A percentile compares a stretch with the other conserved stretches of the same genome.
Evolutionary conservation across 2,797 vertebrate species (phyloP).

Genomic region (Pangasius macronema): DNA sequence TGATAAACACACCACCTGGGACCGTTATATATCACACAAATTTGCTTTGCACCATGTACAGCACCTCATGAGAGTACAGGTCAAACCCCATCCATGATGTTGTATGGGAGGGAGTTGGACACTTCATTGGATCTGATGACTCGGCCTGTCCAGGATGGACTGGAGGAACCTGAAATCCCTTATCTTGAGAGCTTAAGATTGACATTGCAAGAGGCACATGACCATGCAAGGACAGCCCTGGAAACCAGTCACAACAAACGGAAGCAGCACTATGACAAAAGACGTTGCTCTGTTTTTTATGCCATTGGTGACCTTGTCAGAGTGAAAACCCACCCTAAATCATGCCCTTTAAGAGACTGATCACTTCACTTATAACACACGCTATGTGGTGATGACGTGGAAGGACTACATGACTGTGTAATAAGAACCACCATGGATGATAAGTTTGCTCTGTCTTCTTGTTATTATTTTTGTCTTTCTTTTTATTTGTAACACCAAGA

Average conservation of each 20-base stretch:
- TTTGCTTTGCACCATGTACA: conserved; percentile 19
- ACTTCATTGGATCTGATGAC: not conserved
- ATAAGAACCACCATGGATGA: too few species aligned
- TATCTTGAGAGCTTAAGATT: not conserved
- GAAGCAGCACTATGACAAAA: not conserved
- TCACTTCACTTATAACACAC: too few species aligned
- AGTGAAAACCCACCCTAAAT: not conserved
- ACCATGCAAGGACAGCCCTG: not conserved
- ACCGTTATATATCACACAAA: conserved; percentile 30
- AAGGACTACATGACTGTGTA: too few species aligned
- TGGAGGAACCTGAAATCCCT: not conserved
- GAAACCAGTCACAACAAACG: not conserved
- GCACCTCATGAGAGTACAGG: conserved; percentile 1
- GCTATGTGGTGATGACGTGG: too few species aligned
- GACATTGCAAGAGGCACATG: not conserved
- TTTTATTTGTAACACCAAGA: too few species aligned
- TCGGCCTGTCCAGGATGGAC: not conserved
- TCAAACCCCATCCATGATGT: not conserved
- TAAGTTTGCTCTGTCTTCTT: too few species aligned
- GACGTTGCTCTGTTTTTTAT: not conserved
- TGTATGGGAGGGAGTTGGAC: not conserved
- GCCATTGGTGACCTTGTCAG: not conserved
- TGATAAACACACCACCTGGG: conserved; percentile 32
- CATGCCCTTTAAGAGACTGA: not conserved
- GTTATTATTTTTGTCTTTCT: too few species aligned